A percentile compares a stretch with the other conserved stretches of the same genome.
Evolutionary conservation across 2,888 invertebrate genomes (phyloP).

Genomic region (Gymnoscelis rufifasciata): DNA sequence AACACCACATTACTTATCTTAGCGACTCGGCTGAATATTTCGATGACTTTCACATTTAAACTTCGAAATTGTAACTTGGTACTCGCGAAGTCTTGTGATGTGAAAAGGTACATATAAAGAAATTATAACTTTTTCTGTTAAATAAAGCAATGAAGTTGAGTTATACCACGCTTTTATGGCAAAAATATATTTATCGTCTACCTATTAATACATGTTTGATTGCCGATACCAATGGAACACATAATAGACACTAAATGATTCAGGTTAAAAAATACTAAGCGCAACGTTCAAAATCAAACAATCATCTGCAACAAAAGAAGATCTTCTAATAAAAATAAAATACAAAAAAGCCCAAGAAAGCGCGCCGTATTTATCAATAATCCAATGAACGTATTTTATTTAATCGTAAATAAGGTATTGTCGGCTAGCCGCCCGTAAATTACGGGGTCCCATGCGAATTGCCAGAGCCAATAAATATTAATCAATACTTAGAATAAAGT

Average conservation of each 20-base stretch:
- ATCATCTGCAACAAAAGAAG: too few species aligned
- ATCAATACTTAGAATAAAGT: conserved; percentile 56
- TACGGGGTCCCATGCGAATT: conserved; percentile 51
- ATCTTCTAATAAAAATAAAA: conserved; percentile 13
- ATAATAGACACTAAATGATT: too few species aligned
- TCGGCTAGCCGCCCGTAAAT: conserved; percentile 50
- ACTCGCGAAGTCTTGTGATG: not conserved
- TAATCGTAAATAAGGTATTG: conserved; percentile 60
- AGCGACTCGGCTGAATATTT: not conserved
- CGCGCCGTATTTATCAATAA: conserved; percentile 40
- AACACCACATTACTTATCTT: conserved; percentile 3
- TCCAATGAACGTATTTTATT: conserved; percentile 62
- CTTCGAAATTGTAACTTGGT: not conserved
- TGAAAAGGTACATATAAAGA: too few species aligned
- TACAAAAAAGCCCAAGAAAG: conserved; percentile 12
- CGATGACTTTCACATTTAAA: not conserved
- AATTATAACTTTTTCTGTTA: too few species aligned
- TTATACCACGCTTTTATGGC: too few species aligned
- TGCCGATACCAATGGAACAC: too few species aligned
- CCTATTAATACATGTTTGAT: too few species aligned
- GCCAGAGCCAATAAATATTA: conserved; percentile 60
- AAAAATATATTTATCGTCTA: too few species aligned
- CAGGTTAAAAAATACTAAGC: too few species aligned
- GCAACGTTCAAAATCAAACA: too few species aligned
- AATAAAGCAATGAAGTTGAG: too few species aligned